These are phyloP conservation scores for Ctena decussata DNA, from an alignment of 2,888 invertebrate genomes.

Conservation along the genomic window DNA sequence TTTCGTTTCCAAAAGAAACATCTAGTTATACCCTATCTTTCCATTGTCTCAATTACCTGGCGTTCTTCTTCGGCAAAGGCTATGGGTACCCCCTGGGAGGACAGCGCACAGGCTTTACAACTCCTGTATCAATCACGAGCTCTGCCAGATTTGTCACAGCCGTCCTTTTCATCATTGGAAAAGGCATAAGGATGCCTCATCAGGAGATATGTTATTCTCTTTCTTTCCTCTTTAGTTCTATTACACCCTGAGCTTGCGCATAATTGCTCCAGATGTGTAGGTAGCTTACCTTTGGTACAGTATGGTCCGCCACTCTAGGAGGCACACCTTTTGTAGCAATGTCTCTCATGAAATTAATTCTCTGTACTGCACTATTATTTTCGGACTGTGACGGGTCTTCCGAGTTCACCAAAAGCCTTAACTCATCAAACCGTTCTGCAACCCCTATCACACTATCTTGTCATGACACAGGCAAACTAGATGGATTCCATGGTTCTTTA, in stretches of 20 bases:
- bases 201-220: not conserved
- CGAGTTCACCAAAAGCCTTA: not conserved
- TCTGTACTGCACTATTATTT: not conserved
- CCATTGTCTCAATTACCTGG: too few species aligned
- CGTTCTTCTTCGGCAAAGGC: too few species aligned
- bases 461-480: not conserved
- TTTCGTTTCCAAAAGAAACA: too few species aligned
- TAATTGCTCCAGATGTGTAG: too few species aligned
- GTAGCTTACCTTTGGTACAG: not conserved
- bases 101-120: too few species aligned
- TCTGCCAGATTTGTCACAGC: too few species aligned
- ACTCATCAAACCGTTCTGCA: not conserved
- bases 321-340: not conserved
- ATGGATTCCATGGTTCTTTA: too few species aligned
- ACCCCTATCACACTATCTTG: not conserved
- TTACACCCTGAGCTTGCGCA: too few species aligned
- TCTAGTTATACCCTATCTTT: too few species aligned
- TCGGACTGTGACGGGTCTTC: not conserved
- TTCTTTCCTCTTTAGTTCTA: not conserved
- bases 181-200: not conserved
- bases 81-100: too few species aligned
- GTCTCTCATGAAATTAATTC: not conserved
- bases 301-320: not conserved
- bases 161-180: not conserved
- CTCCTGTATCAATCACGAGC: too few species aligned